Percentiles rank a stretch among this genome's conserved stretches.
These are phyloP conservation scores for Seison nebaliae DNA, from an alignment of 1,140 invertebrate species.

Conservation along the genomic window DNA sequence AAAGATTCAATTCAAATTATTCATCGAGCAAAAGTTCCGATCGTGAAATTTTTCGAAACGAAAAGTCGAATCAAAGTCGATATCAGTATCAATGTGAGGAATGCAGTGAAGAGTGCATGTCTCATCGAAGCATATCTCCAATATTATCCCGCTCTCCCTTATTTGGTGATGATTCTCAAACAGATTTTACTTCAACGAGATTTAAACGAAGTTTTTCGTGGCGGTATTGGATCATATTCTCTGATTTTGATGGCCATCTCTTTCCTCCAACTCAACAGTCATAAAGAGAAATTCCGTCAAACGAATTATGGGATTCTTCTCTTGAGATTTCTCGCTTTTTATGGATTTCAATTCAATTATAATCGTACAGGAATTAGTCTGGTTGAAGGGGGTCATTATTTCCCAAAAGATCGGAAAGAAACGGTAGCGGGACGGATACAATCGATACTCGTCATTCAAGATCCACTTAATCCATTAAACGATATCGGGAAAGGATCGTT, in stretches of 20 bases:
- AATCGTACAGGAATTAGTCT: slow-evolving; percentile 72
- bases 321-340: slow-evolving; percentile 88
- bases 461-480: slow-evolving; percentile 64
- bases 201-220: slow-evolving; percentile 93
- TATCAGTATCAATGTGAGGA: slow-evolving; percentile 91
- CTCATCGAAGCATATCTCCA: slow-evolving; percentile 47
- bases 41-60: slow-evolving; percentile 81
- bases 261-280: slow-evolving; percentile 57
- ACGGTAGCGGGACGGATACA: no score
- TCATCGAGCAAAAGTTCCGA: slow-evolving; percentile 40
- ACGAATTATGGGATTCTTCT: slow-evolving; percentile 65
- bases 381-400: slow-evolving; percentile 56
- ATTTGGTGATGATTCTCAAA: slow-evolving; percentile 80
- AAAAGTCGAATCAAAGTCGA: slow-evolving; percentile 73
- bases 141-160: slow-evolving; percentile 53
- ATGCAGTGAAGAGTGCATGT: slow-evolving; percentile 71
- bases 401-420: slow-evolving; percentile 78
- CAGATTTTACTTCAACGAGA: slow-evolving; percentile 83
- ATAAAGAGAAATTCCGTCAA: slow-evolving; percentile 31
- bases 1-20: slow-evolving; percentile 10
- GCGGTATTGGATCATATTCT: slow-evolving; percentile 90
- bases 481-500: slow-evolving; percentile 89
- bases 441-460: slow-evolving; percentile 76
- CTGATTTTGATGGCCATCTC: slow-evolving; percentile 91
- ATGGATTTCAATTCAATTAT: slow-evolving; percentile 78